A percentile compares a stretch with the other conserved stretches of the same genome.
Evolutionary conservation across 2,888 invertebrate species (phyloP).

Genomic region (Chorisops tibialis): DNA sequence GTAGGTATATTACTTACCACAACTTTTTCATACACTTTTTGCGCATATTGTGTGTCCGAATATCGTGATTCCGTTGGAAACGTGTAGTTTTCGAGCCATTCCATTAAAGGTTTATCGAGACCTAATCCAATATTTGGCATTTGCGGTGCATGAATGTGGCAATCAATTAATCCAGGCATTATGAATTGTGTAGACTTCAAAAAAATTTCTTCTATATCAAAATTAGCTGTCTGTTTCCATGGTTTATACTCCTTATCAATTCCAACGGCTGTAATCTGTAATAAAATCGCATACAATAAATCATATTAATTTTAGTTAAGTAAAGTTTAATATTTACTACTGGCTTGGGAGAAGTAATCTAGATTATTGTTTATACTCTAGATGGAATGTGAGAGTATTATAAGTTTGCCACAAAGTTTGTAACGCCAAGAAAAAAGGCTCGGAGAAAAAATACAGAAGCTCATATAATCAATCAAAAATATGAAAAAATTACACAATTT

Average conservation of each 20-base stretch:
- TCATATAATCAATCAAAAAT: no score
- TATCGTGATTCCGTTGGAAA: constrained; percentile 79
- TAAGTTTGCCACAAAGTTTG: no score
- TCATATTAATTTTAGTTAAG: no score
- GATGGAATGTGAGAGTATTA: no score
- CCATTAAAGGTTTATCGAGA: constrained; percentile 71
- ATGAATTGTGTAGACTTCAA: constrained; percentile 62
- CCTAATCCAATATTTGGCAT: constrained; percentile 83
- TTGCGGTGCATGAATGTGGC: constrained; percentile 88
- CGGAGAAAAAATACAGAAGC: no score
- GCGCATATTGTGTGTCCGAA: constrained; percentile 64
- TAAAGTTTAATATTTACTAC: no score
- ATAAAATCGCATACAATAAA: no score
- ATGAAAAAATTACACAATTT: no score
- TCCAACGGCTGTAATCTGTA: constrained; percentile 53
- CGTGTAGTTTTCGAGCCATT: constrained; percentile 83
- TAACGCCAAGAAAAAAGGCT: no score
- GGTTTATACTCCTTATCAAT: constrained; percentile 40
- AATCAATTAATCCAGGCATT: constrained; percentile 85
- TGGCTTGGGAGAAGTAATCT: no score
- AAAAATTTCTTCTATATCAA: constrained; percentile 34
- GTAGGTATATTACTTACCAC: constrained; percentile 74
- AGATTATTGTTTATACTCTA: no score
- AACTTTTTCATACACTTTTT: constrained; percentile 67
- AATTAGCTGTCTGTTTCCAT: constrained; percentile 34